Evolutionary conservation across 1,140 invertebrate species (phyloP), one percentile per base, ranked within the genome.

Genomic region (Ostrea denselamellosa): DNA sequence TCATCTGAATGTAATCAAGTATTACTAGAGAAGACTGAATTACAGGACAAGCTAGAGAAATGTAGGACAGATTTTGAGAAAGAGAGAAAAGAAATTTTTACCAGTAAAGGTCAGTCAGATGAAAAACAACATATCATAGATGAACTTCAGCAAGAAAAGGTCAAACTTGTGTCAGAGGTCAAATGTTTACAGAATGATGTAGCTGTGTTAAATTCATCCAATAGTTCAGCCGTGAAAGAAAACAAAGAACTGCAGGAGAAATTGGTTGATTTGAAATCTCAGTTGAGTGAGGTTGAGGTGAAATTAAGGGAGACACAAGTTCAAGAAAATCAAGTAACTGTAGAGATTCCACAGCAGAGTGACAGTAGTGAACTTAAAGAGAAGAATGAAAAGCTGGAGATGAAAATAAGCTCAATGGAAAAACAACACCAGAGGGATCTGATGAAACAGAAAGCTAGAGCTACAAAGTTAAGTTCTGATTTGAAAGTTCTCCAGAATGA

Each of bases 401-500:
- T 89, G n/a, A 91, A 92, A 81, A 28, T 93, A 22, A 89, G 88
- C 28, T 83, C 90, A 62, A 62, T 92, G 14, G 88, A 92, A 82
- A 92, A 92, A 87, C 86, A 90, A 87, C 84, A 87, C 86, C 88
- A 92, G 71, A 90, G 87, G 65, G 89, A 91, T 71, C 71, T 91
- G 14, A 54, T 85, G 54, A 90, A 88, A 87, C 90, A 93, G n/a
- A 93, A 92, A 83, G 87, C 89, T 5, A 89, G 90, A 87, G 82
- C 86, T 87, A 86, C 90, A 84, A 90, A 91, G 89, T 65, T 94
- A 17, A 91, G 87, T 84, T 58, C 90, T 34, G 91, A 92, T 87
- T 85, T 94, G 25, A 91, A 92, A 52, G 85, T 91, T 19, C 89
- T 95, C 52, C 91, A 95, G 83, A 92, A 91, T 77, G 95, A 95